Base-by-base conservation (phyloP, 2,888 invertebrate genomes). In the Synanthedon formicaeformis region DNA sequence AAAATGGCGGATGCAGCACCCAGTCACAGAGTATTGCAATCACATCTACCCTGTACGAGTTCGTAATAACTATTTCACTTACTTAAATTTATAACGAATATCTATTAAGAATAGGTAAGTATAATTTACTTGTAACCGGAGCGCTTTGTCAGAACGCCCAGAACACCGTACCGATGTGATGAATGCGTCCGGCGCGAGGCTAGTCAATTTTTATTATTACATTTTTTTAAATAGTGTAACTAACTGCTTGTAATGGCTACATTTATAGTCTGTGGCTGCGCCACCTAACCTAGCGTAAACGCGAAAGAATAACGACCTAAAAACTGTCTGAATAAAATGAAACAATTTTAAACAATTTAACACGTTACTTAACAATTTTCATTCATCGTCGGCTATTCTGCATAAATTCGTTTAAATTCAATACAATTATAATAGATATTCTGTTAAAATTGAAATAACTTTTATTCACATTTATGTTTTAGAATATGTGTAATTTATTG, bases 31-130 rank as follows among this genome's bases (percentile, higher is more conserved):
- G 83, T 82, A 81, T 76, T 78, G 79, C 75, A 79, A 71, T 73
- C 74, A 80, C 80, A 81, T 79, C 87, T 87, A 87, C 87, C 87
- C 87, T 87, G 87, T 86, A 86, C 85, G 81, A 79, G 79, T 76
- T 82, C 76, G 79, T 80, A 81, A 75, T 81, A 78, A 71, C 81
- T 82, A 81, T 79, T 75, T 75, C 76, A 77, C 75, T 81, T 81
- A 81, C 71, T 74, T 76, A 78, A 58, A 69, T 66, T 69, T 75
- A 73, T 75, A 82, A 81, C 78, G 76, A 77, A 69, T 80, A 78
- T 71, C 78, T 80, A 81, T 72, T 34, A 66, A 73, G 71, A 78
- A n/a, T n/a, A n/a, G n/a, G 61, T 77, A 78, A 73, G 45, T 13
- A 45, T 45, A 45, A n/a, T 13, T 75, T 75, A 69, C 60, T 60